Evolutionary conservation across 2,888 invertebrate genomes (phyloP).

Genomic region (Drosophila stalkeri): DNA sequence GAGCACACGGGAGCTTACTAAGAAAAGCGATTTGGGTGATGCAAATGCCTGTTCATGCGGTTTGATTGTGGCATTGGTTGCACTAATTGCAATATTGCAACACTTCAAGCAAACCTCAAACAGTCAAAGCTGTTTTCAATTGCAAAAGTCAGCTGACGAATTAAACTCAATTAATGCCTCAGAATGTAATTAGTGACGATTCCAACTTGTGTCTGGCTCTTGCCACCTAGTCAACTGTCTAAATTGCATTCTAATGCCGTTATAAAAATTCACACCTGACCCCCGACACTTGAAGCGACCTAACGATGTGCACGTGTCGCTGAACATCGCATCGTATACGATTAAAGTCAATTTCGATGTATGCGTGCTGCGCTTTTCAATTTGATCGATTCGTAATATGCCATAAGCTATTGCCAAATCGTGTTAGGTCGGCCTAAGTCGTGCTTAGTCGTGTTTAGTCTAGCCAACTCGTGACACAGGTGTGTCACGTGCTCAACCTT

Average conservation of each 20-base stretch:
- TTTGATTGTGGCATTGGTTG: slow-evolving; percentile 40
- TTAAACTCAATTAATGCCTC: slow-evolving; percentile 31
- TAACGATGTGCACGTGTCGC: background rate
- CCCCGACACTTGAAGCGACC: background rate
- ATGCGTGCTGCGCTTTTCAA: no score
- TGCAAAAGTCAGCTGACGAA: slow-evolving; percentile 17
- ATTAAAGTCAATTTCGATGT: background rate
- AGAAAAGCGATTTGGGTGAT: slow-evolving; percentile 7
- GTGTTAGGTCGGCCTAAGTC: background rate
- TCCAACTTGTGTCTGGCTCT: background rate
- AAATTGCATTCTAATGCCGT: background rate
- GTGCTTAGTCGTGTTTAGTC: background rate
- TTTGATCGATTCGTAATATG: no score
- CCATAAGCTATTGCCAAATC: background rate
- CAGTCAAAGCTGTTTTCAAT: slow-evolving; percentile 12
- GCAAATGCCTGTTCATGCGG: slow-evolving; percentile 22
- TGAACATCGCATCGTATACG: no score
- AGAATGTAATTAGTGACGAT: slow-evolving; percentile 42
- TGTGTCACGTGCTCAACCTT: background rate
- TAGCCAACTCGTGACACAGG: background rate
- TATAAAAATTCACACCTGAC: slow-evolving; percentile 4
- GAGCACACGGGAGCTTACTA: slow-evolving; percentile 4
- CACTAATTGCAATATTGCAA: slow-evolving; percentile 44
- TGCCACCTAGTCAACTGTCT: background rate
- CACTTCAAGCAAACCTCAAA: slow-evolving; percentile 10